These are phyloP conservation scores for Synchiropus splendidus DNA, from an alignment of 2,113 vertebrate genomes.

Conservation along the genomic window DNA sequence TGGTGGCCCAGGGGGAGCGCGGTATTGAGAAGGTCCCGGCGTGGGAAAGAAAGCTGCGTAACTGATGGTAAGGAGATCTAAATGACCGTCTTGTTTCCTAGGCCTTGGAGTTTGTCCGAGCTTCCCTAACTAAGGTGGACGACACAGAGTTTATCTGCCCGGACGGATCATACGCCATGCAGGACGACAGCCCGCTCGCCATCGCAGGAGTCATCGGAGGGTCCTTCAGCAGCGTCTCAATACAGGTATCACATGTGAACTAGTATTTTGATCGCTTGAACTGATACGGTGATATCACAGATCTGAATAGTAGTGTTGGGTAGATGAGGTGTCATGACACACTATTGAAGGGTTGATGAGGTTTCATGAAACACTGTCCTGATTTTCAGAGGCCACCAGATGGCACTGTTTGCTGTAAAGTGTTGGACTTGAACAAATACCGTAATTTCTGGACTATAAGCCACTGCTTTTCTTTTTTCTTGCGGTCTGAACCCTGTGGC, in stretches of 20 bases:
- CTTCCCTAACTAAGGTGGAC: slow-evolving; percentile 95
- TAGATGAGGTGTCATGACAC: no score
- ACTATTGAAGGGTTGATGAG: no score
- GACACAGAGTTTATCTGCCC: slow-evolving; percentile 98
- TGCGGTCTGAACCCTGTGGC: no score
- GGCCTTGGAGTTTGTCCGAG: slow-evolving; percentile 94
- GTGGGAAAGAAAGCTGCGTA: not conserved
- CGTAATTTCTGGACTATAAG: no score
- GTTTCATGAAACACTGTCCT: no score
- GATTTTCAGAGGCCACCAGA: no score
- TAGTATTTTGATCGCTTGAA: no score
- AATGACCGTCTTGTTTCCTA: slow-evolving; percentile 11
- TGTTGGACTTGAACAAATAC: no score
- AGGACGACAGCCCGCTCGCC: slow-evolving; percentile 87
- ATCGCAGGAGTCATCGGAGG: slow-evolving; percentile 93
- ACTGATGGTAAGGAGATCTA: slow-evolving; percentile 1
- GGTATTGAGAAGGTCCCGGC: slow-evolving; percentile 1
- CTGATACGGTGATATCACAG: no score
- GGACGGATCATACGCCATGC: slow-evolving; percentile 90
- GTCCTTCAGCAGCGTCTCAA: slow-evolving; percentile 96
- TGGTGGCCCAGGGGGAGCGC: slow-evolving; percentile 4
- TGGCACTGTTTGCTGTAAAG: no score
- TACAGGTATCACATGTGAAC: slow-evolving; percentile 92
- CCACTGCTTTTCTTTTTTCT: no score
- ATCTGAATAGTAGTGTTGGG: no score